These are phyloP conservation scores for Alfaro cultratus DNA, from an alignment of 2,797 vertebrate genomes.

Conservation along the genomic window DNA sequence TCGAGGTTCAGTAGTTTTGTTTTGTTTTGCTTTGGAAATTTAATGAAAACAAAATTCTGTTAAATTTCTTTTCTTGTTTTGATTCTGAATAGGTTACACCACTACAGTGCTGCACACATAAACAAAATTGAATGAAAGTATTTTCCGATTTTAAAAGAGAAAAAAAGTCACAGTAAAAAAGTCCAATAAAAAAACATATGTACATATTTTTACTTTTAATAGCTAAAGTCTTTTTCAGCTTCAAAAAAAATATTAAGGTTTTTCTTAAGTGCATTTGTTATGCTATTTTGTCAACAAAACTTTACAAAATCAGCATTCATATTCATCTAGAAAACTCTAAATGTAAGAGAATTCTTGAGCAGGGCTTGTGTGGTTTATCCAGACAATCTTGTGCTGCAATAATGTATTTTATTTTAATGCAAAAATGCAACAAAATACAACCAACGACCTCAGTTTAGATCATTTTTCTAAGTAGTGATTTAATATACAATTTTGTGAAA, in stretches of 20 bases:
- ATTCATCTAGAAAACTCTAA: neutral
- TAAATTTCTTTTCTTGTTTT: neutral
- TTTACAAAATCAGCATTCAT: neutral
- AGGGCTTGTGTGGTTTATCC: neutral
- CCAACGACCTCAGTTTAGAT: too few species aligned
- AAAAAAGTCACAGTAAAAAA: neutral
- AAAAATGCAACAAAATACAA: neutral
- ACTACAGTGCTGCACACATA: neutral
- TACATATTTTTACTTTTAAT: neutral
- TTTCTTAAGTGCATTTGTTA: neutral
- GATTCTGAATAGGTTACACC: neutral
- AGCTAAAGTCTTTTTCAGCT: neutral
- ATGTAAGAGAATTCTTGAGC: neutral
- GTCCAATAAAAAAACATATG: neutral
- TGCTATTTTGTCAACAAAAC: neutral
- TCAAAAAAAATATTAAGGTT: neutral
- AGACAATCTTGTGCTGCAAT: neutral
- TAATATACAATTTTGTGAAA: too few species aligned
- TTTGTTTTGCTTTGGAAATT: neutral
- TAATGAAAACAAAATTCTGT: neutral
- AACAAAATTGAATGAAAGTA: neutral
- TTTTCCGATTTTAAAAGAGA: neutral
- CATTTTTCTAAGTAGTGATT: too few species aligned
- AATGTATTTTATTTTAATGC: neutral
- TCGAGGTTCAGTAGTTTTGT: neutral